Conservation (phyloP, 1,140 invertebrate species). For the Lepidurus packardi region DNA sequence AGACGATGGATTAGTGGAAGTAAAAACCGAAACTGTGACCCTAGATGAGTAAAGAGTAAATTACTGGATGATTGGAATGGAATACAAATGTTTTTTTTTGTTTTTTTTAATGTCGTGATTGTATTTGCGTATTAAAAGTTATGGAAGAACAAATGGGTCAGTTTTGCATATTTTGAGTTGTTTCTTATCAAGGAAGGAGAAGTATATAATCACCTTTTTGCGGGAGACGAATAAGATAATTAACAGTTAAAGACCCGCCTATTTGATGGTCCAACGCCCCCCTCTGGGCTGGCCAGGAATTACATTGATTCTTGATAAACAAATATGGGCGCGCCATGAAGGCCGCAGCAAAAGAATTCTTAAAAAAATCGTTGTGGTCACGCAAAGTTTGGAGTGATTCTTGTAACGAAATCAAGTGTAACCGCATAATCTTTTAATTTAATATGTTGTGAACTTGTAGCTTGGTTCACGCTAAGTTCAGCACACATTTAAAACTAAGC, state of each 20-base stretch:
- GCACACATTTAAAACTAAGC: too few species aligned
- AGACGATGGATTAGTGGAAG: conserved; percentile 16
- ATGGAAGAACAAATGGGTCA: neutral
- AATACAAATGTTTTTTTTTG: conserved; percentile 16
- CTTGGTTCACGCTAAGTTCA: too few species aligned
- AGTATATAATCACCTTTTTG: neutral
- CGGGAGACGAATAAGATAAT: neutral
- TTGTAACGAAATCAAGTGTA: too few species aligned
- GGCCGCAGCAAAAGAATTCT: neutral
- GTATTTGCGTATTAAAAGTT: neutral
- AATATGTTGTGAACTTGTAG: too few species aligned
- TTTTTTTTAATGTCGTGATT: conserved; percentile 13
- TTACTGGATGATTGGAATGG: neutral
- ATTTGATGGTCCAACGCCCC: neutral
- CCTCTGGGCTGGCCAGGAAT: neutral
- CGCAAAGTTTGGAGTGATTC: too few species aligned
- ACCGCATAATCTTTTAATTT: too few species aligned
- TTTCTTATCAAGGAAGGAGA: neutral
- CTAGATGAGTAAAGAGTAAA: conserved; percentile 23
- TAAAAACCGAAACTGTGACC: conserved; percentile 28
- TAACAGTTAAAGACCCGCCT: neutral
- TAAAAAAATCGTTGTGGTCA: conserved; percentile 6
- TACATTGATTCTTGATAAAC: neutral
- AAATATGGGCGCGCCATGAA: conserved; percentile 14
- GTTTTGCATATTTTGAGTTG: neutral